Percentiles rank a stretch among this genome's conserved stretches.
Conservation (phyloP, 2,888 invertebrate genomes). For the Drosophila pseudotalamancana region DNA sequence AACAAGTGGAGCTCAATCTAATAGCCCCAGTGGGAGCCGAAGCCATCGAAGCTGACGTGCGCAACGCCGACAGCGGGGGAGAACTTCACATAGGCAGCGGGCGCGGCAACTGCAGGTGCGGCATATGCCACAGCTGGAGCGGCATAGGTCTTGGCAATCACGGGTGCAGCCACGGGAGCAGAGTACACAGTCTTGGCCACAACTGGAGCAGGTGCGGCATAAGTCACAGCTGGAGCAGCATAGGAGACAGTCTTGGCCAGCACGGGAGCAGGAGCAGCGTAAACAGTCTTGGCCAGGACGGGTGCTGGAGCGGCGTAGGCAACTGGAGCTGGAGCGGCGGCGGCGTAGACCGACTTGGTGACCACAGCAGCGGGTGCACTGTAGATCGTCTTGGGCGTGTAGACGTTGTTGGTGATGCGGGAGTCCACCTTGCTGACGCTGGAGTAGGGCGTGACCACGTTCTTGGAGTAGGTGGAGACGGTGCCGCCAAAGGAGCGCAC, state of each 20-base stretch:
- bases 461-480: slow-evolving; percentile 86
- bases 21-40: slow-evolving; percentile 88
- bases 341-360: slow-evolving; percentile 67
- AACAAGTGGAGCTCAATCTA: slow-evolving; percentile 82
- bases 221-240: slow-evolving; percentile 51
- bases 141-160: slow-evolving; percentile 64
- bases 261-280: slow-evolving; percentile 68
- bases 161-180: slow-evolving; percentile 75
- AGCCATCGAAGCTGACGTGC: slow-evolving; percentile 87
- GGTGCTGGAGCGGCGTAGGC: slow-evolving; percentile 67
- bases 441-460: slow-evolving; percentile 87
- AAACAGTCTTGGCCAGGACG: slow-evolving; percentile 70
- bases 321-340: slow-evolving; percentile 41
- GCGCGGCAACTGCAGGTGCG: slow-evolving; percentile 71
- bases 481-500: slow-evolving; percentile 86
- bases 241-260: slow-evolving; percentile 68
- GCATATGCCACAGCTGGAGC: slow-evolving; percentile 52
- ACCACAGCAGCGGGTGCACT: slow-evolving; percentile 75
- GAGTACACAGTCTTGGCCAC: slow-evolving; percentile 27
- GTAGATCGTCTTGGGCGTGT: slow-evolving; percentile 83
- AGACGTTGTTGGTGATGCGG: slow-evolving; percentile 86
- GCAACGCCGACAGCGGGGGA: slow-evolving; percentile 83
- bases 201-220: slow-evolving; percentile 63
- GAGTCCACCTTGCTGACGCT: slow-evolving; percentile 86
- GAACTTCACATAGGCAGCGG: slow-evolving; percentile 63